These are phyloP conservation scores for Cosmia pyralina DNA, from an alignment of 2,888 invertebrate species.

Conservation along the genomic window DNA sequence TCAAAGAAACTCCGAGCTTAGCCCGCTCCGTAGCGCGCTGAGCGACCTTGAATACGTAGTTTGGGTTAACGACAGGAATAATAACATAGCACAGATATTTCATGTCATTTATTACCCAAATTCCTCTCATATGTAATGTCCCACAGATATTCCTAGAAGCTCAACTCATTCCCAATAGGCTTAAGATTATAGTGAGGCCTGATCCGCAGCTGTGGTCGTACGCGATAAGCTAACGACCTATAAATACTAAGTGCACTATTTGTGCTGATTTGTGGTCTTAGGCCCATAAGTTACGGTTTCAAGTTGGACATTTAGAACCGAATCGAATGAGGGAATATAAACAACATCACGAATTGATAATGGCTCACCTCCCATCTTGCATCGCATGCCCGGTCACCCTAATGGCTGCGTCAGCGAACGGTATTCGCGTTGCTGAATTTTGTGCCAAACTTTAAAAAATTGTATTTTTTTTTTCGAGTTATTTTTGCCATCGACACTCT, in stretches of 20 bases:
- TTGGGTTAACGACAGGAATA: background rate
- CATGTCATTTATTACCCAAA: background rate
- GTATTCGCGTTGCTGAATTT: too few species aligned
- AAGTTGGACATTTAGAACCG: constrained; percentile 8
- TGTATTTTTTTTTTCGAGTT: too few species aligned
- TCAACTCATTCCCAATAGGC: background rate
- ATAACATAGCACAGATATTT: background rate
- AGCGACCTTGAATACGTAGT: background rate
- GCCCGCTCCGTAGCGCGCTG: background rate
- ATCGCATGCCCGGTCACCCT: too few species aligned
- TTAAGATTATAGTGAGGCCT: constrained; percentile 14
- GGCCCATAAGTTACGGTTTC: constrained; percentile 11
- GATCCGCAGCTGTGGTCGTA: constrained; percentile 13
- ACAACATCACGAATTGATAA: background rate
- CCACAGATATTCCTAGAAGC: background rate
- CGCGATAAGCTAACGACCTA: constrained; percentile 42
- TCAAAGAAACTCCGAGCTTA: background rate
- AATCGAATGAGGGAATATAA: background rate
- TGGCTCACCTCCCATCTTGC: too few species aligned
- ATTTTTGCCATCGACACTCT: too few species aligned
- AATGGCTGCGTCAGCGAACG: too few species aligned
- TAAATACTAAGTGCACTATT: constrained; percentile 41
- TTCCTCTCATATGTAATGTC: background rate
- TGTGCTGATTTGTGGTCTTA: constrained; percentile 22
- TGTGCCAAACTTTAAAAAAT: too few species aligned